phyloP scores from a whole-genome alignment of 2,888 invertebrate genomes.

The Yponomeuta sedellus region DNA sequence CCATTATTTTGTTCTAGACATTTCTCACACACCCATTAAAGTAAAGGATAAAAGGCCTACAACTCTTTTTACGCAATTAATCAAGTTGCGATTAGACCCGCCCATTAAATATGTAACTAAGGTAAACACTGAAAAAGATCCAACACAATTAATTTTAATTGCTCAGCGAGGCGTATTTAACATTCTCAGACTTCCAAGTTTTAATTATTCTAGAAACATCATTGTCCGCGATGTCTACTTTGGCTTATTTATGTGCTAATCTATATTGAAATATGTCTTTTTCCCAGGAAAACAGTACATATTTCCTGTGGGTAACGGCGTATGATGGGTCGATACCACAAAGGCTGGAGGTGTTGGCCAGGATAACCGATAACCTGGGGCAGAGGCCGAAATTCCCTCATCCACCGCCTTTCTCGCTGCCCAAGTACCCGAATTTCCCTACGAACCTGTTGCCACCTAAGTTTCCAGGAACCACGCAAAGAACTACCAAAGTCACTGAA shows the following conservation, averaged over 20 bases:
- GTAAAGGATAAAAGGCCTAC: too few relatives aligned
- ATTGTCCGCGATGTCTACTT: neutral
- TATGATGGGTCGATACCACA: slow-evolving; percentile 60
- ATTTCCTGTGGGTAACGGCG: slow-evolving; percentile 64
- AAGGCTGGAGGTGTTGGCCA: slow-evolving; percentile 57
- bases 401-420: slow-evolving; percentile 43
- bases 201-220: too few relatives aligned
- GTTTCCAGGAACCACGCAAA: slow-evolving; percentile 40
- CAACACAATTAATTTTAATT: neutral
- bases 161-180: neutral
- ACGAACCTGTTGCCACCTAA: slow-evolving; percentile 32
- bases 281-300: slow-evolving; percentile 64
- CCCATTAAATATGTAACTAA: too few relatives aligned
- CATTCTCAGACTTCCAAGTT: neutral
- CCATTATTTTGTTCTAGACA: too few relatives aligned
- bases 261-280: slow-evolving; percentile 2
- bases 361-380: slow-evolving; percentile 51
- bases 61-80: too few relatives aligned
- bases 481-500: slow-evolving; percentile 49
- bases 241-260: neutral
- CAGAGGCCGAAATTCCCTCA: slow-evolving; percentile 43
- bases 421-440: slow-evolving; percentile 31
- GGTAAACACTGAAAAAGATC: neutral
- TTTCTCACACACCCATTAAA: too few relatives aligned
- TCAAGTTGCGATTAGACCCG: too few relatives aligned